Percentiles rank a stretch among this genome's conserved stretches.
Conservation (phyloP, 2,888 invertebrate genomes). For the Schizaphis graminum region DNA sequence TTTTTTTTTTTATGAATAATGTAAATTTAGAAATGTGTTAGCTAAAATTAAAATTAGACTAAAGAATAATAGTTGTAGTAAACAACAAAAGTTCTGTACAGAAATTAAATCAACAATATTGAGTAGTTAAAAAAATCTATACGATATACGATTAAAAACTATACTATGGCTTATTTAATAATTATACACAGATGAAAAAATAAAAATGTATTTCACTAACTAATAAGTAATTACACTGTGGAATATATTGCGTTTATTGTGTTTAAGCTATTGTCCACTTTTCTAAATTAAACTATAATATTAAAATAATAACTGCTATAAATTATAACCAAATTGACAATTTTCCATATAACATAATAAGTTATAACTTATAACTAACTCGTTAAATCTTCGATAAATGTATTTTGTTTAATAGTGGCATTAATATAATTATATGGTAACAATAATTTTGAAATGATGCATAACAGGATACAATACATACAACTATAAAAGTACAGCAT, state of each 20-base stretch:
- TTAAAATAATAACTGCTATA: not conserved
- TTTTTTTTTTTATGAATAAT: constrained; percentile 16
- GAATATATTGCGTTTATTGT: not conserved
- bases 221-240: not conserved
- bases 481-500: not conserved
- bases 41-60: constrained; percentile 51
- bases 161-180: not conserved
- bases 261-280: not conserved
- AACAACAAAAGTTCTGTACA: constrained; percentile 37
- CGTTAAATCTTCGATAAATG: not conserved
- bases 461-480: not conserved
- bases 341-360: not conserved
- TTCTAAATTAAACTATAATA: not conserved
- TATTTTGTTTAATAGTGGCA: not conserved
- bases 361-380: not conserved
- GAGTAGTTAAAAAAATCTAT: not conserved
- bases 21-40: constrained; percentile 47
- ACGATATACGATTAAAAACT: not conserved
- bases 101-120: not conserved
- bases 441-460: not conserved
- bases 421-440: not conserved
- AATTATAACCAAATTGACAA: not conserved
- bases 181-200: not conserved
- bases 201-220: not conserved
- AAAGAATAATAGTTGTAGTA: constrained; percentile 39